Evolutionary conservation across 2,113 vertebrate species (phyloP).

Genomic region (Podarcis muralis): DNA sequence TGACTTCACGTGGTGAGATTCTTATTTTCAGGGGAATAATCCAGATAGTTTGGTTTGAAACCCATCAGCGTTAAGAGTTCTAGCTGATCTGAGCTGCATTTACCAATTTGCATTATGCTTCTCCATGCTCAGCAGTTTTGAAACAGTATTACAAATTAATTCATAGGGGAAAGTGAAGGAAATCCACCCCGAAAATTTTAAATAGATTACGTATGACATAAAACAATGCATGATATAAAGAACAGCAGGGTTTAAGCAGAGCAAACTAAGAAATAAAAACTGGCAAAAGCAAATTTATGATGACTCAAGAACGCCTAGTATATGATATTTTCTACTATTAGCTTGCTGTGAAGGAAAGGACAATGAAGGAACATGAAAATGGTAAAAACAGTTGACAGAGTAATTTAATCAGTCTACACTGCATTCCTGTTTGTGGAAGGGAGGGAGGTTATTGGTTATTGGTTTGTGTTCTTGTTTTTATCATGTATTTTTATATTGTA

Average conservation of each 20-base stretch:
- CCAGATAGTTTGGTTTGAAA: conserved; percentile 39
- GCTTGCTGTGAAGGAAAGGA: conserved; percentile 30
- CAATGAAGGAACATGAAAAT: not conserved
- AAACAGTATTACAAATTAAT: conserved; percentile 38
- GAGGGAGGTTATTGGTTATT: not conserved
- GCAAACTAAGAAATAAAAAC: conserved; percentile 47
- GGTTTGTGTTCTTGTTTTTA: no score
- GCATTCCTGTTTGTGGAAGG: conserved; percentile 12
- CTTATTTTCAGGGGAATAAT: conserved; percentile 38
- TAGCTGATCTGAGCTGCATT: conserved; percentile 46
- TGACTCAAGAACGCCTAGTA: conserved; percentile 34
- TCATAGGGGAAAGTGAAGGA: not conserved
- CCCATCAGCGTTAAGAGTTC: conserved; percentile 33
- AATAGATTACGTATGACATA: conserved; percentile 36
- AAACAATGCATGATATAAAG: conserved; percentile 56
- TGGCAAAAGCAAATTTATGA: conserved; percentile 37
- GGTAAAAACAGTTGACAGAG: not conserved
- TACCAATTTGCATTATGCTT: conserved; percentile 49
- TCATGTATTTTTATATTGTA: no score
- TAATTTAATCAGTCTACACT: not conserved
- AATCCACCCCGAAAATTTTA: conserved; percentile 37
- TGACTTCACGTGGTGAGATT: conserved; percentile 20
- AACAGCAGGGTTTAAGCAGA: conserved; percentile 58
- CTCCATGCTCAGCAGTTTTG: conserved; percentile 47
- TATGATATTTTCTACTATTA: conserved; percentile 32